Conservation (phyloP, 2,797 vertebrate genomes). For the Diceros bicornis region DNA sequence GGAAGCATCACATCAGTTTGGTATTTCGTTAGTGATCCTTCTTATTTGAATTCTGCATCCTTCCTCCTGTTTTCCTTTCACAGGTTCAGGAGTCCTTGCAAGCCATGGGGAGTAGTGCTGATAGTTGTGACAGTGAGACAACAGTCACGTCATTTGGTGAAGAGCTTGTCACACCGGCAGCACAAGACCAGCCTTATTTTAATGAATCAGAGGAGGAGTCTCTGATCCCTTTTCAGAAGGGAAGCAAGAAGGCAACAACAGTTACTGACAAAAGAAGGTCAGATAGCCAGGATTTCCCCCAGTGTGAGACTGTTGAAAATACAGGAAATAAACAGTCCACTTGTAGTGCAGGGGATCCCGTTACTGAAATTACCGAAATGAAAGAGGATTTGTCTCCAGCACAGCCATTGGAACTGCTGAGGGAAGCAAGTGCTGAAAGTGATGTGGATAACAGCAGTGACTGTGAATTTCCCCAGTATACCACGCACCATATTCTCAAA, state of each 20-base stretch:
- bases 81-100: conserved; percentile 94
- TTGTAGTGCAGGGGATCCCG: neutral
- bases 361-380: conserved; percentile 69
- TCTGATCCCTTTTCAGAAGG: conserved; percentile 64
- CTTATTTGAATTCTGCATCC: neutral
- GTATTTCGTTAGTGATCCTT: neutral
- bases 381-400: conserved; percentile 63
- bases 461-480: conserved; percentile 90
- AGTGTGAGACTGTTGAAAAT: conserved; percentile 45
- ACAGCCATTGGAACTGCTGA: conserved; percentile 73
- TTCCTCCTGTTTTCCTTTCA: neutral
- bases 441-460: conserved; percentile 82
- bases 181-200: conserved; percentile 89
- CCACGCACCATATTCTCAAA: conserved; percentile 91
- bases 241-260: conserved; percentile 60
- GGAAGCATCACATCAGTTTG: neutral
- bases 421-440: conserved; percentile 84
- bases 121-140: conserved; percentile 98
- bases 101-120: conserved; percentile 94
- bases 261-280: conserved; percentile 71
- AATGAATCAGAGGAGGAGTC: conserved; percentile 88
- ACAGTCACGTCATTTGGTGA: conserved; percentile 94
- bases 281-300: conserved; percentile 64
- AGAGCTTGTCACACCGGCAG: conserved; percentile 91
- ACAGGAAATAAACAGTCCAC: conserved; percentile 73